Percentiles rank a stretch among this genome's conserved stretches.
Evolutionary conservation across 2,797 vertebrate species (phyloP).

Genomic region (Hippocampus kuda): DNA sequence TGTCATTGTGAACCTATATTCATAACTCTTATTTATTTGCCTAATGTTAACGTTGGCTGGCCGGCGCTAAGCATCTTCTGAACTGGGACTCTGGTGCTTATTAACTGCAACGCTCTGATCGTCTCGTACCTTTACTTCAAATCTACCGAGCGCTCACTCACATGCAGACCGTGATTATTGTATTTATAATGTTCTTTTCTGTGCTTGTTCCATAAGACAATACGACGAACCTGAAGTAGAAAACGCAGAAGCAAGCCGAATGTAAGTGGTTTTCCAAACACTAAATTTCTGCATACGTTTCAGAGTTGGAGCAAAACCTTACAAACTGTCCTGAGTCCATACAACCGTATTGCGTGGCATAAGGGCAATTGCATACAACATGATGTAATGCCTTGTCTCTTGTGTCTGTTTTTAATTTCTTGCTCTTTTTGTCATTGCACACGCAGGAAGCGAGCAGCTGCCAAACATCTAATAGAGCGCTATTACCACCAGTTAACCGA

Average conservation of each 20-base stretch:
- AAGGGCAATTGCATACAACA: not conserved
- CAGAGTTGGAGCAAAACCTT: not conserved
- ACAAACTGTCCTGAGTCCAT: not conserved
- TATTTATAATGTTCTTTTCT: not conserved
- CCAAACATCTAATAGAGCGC: constrained; percentile 99
- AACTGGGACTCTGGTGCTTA: not conserved
- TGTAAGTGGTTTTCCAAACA: constrained; percentile 76
- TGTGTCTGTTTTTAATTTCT: constrained; percentile 52
- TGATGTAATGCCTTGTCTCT: not conserved
- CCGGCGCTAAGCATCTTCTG: not conserved
- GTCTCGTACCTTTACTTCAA: not conserved
- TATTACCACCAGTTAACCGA: constrained; percentile 99
- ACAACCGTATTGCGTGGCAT: not conserved
- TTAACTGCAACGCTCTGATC: not conserved
- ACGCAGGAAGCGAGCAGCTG: constrained; percentile 98
- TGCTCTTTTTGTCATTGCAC: constrained; percentile 31
- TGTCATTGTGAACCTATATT: not conserved
- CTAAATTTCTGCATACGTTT: too few species aligned
- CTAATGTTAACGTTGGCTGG: not conserved
- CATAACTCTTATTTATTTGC: not conserved
- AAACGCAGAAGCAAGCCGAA: constrained; percentile 99
- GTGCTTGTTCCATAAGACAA: constrained; percentile 74
- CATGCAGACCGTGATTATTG: not conserved
- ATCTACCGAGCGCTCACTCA: not conserved
- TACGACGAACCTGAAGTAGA: constrained; percentile 87